Evolutionary conservation across 2,888 invertebrate genomes (phyloP).

Genomic region (Hydraecia micacea): DNA sequence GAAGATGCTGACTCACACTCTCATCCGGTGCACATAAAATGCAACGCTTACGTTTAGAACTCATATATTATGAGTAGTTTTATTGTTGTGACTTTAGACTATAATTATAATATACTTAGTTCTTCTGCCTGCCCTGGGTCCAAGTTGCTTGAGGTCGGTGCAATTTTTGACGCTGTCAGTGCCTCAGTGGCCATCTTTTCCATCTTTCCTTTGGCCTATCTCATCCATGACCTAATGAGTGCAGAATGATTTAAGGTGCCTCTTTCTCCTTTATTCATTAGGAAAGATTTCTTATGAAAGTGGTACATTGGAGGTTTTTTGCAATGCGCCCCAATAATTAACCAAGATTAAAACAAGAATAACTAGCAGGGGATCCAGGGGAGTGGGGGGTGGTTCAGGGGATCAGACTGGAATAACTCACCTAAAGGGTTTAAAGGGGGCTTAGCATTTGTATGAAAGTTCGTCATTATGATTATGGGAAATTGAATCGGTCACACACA

Average conservation of each 20-base stretch:
- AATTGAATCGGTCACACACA: background rate
- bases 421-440: too few species aligned
- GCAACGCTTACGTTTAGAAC: slow-evolving; percentile 14
- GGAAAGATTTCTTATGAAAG: background rate
- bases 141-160: too few species aligned
- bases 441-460: background rate
- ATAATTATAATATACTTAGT: too few species aligned
- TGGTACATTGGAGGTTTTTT: background rate
- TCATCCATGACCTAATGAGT: background rate
- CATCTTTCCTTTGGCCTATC: background rate
- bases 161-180: background rate
- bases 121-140: background rate
- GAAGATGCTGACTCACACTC: slow-evolving; percentile 53
- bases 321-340: background rate
- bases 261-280: background rate
- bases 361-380: too few species aligned
- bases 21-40: slow-evolving; percentile 34
- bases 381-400: too few species aligned
- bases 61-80: slow-evolving; percentile 13
- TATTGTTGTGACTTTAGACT: slow-evolving; percentile 11
- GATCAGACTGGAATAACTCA: too few species aligned
- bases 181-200: too few species aligned
- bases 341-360: too few species aligned
- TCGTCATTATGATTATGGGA: background rate
- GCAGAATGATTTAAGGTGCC: too few species aligned